Conservation (phyloP, 2,888 invertebrate genomes). For the Cecidostiba fungosa region DNA sequence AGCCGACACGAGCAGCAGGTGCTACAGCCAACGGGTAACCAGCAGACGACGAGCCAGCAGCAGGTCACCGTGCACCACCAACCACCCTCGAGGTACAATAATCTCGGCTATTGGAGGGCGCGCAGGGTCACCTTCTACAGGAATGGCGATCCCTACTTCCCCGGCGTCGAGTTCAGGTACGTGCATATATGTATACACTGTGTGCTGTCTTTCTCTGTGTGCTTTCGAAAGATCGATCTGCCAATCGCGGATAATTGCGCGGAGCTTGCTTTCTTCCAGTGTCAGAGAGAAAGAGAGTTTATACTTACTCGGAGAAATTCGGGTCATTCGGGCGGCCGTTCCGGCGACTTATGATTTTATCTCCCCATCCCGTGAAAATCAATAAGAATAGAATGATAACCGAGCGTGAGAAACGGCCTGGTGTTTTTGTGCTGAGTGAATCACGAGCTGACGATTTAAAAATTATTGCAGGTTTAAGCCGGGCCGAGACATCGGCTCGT, state of each 20-base stretch:
- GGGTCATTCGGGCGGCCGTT: not conserved
- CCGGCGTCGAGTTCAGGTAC: slow-evolving; percentile 90
- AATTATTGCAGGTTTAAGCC: slow-evolving; percentile 86
- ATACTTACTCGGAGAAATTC: slow-evolving; percentile 7
- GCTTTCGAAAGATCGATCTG: slow-evolving; percentile 2
- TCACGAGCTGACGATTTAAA: not conserved
- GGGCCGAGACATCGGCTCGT: slow-evolving; percentile 91
- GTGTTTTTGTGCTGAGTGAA: not conserved
- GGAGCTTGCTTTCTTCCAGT: not conserved
- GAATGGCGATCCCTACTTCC: slow-evolving; percentile 96
- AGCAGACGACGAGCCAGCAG: slow-evolving; percentile 70
- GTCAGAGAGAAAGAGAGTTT: not conserved
- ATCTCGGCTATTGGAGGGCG: slow-evolving; percentile 93
- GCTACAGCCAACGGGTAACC: slow-evolving; percentile 65
- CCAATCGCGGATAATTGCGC: not conserved
- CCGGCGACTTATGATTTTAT: not conserved
- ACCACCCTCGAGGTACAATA: slow-evolving; percentile 84
- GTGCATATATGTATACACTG: not conserved
- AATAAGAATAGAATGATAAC: slow-evolving; percentile 4
- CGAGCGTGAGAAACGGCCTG: too few species aligned
- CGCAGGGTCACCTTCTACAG: slow-evolving; percentile 94
- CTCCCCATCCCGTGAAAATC: not conserved
- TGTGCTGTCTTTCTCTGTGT: not conserved
- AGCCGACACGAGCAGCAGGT: slow-evolving; percentile 82
- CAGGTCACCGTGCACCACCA: slow-evolving; percentile 53